A percentile compares a stretch with the other conserved stretches of the same genome.
These are phyloP conservation scores for Micrasema longulum DNA, from an alignment of 1,140 invertebrate genomes.

Conservation along the genomic window DNA sequence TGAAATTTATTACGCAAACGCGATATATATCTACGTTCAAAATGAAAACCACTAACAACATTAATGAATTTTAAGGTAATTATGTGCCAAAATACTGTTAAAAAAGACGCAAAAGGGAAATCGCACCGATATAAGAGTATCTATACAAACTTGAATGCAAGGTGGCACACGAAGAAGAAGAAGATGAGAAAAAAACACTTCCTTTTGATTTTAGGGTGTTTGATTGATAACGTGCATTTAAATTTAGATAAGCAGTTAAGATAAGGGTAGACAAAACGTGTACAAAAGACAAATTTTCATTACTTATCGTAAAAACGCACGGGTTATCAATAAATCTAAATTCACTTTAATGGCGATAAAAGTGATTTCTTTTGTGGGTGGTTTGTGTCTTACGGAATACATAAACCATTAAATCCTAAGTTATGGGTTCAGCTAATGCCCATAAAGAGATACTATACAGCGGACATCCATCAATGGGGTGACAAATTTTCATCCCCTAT, in stretches of 20 bases:
- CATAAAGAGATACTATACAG: slow-evolving; percentile 23
- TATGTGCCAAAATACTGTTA: too few relatives aligned
- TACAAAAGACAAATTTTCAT: not conserved
- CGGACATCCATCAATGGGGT: slow-evolving; percentile 21
- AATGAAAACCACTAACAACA: too few relatives aligned
- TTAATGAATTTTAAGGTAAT: too few relatives aligned
- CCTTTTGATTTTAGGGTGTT: not conserved
- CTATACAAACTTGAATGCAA: too few relatives aligned
- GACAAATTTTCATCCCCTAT: slow-evolving; percentile 30
- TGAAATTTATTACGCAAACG: too few relatives aligned
- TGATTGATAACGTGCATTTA: slow-evolving; percentile 8
- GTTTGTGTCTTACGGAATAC: slow-evolving; percentile 9
- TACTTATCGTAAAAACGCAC: slow-evolving; percentile 5
- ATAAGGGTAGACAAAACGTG: slow-evolving; percentile 16
- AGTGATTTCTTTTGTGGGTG: slow-evolving; percentile 4
- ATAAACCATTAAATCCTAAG: slow-evolving; percentile 25
- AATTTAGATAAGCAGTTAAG: slow-evolving; percentile 8
- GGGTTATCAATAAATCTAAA: slow-evolving; percentile 18
- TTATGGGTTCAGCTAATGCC: slow-evolving; percentile 25
- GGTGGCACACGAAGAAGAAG: too few relatives aligned
- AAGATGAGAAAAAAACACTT: not conserved
- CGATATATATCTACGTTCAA: too few relatives aligned
- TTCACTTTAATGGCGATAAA: slow-evolving; percentile 25
- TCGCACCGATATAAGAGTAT: too few relatives aligned
- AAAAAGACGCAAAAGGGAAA: too few relatives aligned